Base-by-base conservation (phyloP, 1,140 invertebrate genomes). In the Nasonia longicornis region DNA sequence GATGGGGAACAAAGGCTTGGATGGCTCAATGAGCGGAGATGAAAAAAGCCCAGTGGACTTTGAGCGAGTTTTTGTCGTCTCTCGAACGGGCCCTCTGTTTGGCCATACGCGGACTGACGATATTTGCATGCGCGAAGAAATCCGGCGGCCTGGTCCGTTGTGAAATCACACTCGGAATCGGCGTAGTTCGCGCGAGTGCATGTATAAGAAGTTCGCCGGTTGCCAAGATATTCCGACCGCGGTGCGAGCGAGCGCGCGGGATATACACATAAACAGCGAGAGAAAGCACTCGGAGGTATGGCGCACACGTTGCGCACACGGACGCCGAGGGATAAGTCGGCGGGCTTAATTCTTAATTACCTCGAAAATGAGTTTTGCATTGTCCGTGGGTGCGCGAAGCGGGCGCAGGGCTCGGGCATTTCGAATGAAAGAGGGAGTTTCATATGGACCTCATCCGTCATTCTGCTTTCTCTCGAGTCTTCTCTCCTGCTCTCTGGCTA, bases 331-430 rank as follows among this genome's bases (percentile, higher is more conserved):
- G 64, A 80, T 64, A 70, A 80, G 72, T 76, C 63, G 29, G 16
- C 29, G 26, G 66, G 64, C 72, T 80, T 76, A 80, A 80, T 77
- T 81, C 80, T 76, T 81, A 81, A 81, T 81, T 81, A 81, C 58
- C 80, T 77, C 38, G 80, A 76, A 81, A 77, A 81, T 77, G 73
- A 81, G 74, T 81, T 81, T 77, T 81, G 80, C 80, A 80, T 80
- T 58, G 38, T 66, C 58, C 77, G 72, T 63, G 69, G 42, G 35
- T 35, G 31, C 31, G 31, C 31, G 69, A 20, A 6, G 20, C 52
- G 3, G 52, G 45, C 2, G 2, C 42, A 69, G 26, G 2, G 63
- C n/a, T 11, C 20, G 52, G 52, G 3, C 71, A 14, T 38, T 14
- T 63, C n/a, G 48, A 77, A 77, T 77, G 73, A 77, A 81, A 81